A percentile compares a stretch with the other conserved stretches of the same genome.
These are phyloP conservation scores for Heliocidaris tuberculata DNA, from an alignment of 35 echinoderm and acorn worm species.

Conservation along the genomic window DNA sequence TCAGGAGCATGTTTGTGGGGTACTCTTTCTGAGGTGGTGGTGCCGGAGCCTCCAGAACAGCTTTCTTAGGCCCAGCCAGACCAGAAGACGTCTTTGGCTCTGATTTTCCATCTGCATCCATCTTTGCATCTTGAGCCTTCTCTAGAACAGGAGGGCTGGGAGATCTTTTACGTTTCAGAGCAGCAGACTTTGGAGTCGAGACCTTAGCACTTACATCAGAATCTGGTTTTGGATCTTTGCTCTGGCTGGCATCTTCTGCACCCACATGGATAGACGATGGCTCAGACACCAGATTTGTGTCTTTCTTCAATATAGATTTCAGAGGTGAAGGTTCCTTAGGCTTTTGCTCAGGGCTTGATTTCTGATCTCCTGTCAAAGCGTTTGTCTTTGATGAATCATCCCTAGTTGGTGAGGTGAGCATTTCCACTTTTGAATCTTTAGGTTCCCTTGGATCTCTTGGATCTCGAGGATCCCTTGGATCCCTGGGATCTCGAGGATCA, in stretches of 20 bases:
- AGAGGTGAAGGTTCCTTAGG: constrained; percentile 61
- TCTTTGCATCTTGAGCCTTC: constrained; percentile 51
- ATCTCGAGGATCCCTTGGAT: constrained; percentile 20
- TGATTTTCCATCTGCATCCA: constrained; percentile 52
- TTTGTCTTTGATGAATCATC: constrained; percentile 46
- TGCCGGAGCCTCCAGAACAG: not conserved
- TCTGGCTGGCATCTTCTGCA: not conserved
- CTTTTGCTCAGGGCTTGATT: not conserved
- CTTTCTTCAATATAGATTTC: constrained; percentile 88
- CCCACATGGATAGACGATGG: constrained; percentile 14
- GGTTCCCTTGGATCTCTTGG: constrained; percentile 57
- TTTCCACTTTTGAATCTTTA: constrained; percentile 33
- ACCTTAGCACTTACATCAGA: not conserved
- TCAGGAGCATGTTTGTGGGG: constrained; percentile 69
- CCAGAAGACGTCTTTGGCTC: not conserved
- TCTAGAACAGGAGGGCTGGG: constrained; percentile 55
- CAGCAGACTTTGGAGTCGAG: constrained; percentile 31
- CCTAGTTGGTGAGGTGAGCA: constrained; percentile 34
- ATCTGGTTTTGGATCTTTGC: constrained; percentile 13
- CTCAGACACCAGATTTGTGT: constrained; percentile 50
- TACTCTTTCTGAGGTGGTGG: constrained; percentile 63
- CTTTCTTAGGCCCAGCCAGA: constrained; percentile 3
- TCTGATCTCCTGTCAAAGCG: not conserved
- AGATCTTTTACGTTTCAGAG: constrained; percentile 76
- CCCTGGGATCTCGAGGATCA: constrained; percentile 52